Conservation (phyloP, 1,140 invertebrate species). For the honey bee (Apis mellifera) region Amel_HAv3.1 CM009939.2:7286001-7286500, state of each 20-base stretch:
- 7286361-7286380: too few species aligned
- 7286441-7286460: too few species aligned
- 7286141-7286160: constrained; percentile 28
- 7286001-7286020: constrained; percentile 54
- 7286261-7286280: too few species aligned
- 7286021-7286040: constrained; percentile 61
- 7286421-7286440: too few species aligned
- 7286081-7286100: constrained; percentile 59
- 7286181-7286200: not conserved
- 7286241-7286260: too few species aligned
- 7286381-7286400: too few species aligned
- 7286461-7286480: not conserved
- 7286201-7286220: not conserved
- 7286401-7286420: too few species aligned
- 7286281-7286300: too few species aligned
- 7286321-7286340: too few species aligned
- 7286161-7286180: constrained; percentile 1
- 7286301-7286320: too few species aligned
- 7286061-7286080: constrained; percentile 58
- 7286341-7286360: too few species aligned
- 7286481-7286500: not conserved
- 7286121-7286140: constrained; percentile 47
- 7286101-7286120: constrained; percentile 62
- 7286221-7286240: too few species aligned
- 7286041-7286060: constrained; percentile 62